Evolutionary conservation across 1,140 invertebrate species (phyloP), one percentile per base, ranked within the genome.

Genomic region (Sinella curviseta): DNA sequence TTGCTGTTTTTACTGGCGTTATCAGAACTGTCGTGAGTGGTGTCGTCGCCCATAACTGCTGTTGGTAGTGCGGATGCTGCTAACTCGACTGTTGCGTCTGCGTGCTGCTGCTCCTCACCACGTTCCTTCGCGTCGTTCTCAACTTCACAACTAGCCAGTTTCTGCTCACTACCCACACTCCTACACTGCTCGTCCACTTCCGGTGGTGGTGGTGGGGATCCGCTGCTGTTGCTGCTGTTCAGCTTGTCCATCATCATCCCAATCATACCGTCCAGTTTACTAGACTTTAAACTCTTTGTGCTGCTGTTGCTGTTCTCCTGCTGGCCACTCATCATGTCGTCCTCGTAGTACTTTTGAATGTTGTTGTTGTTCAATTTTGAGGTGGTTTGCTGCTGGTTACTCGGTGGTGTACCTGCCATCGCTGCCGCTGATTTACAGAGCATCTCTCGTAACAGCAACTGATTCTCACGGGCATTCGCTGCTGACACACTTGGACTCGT

Each of bases 361-460:
- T 80, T 80, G 70, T 80, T 80, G 36, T 80, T 80, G 35, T 57
- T 55, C n/a, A n/a, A n/a, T n/a, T n/a, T n/a, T n/a, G n/a, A n/a
- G n/a, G n/a, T n/a, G n/a, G n/a, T n/a, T 36, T 77, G 4, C n/a
- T 55, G 1, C 17, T 4, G 28, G 34, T 26, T 26, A 14, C 39
- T 26, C 26, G n/a, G 20, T 3, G 16, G 28, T 65, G 57, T 26
- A 26, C 16, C 24, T 26, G 57, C 24, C 24, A 75, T 73, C 67
- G 48, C 36, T 79, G 14, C 24, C 78, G 39, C 39, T 26, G 60
- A 57, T 57, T 82, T 82, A 55, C 80, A 77, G 0, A 82, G 36
- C 82, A 82, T 82, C 77, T 82, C 82, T 20, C 82, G 74, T 1
- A 82, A 70, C 0, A 82, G 74, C 26, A 82, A 35, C 36, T 82